Base-by-base conservation (phyloP, 2,113 vertebrate genomes). In the Odobenus rosmarus region DNA sequence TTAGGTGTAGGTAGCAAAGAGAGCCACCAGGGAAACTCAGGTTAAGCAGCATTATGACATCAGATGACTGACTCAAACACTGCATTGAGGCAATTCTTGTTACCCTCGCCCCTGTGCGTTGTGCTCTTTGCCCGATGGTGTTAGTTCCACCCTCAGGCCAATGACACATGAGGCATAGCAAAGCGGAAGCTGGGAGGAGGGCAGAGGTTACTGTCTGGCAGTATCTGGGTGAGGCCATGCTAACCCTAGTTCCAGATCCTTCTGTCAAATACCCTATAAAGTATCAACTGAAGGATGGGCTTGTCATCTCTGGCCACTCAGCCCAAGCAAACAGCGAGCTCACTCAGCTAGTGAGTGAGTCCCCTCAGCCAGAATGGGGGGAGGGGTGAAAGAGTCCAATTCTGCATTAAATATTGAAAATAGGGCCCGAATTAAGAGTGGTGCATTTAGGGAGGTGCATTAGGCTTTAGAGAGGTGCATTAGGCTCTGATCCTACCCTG, bases 71-170 rank as follows among this genome's bases (percentile, higher is more conserved):
- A 91, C 19, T 55, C 13, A 9, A 80, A 93, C 7, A 31, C 71
- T 28, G 14, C 42, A 13, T 7, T 53, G n/a, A 91, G n/a, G 49
- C 57, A 74, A 16, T 92, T 90, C 36, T 81, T 64, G 28, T 64
- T 53, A 83, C 85, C 28, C 3, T 72, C 12, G 39, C 55, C 19
- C 62, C 61, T 87, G 7, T 57, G 39, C 80, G n/a, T 36, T 76
- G 28, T 76, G 10, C 42, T 76, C 26, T 96, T 53, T 62, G 11
- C 71, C 49, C 74, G 88, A 1, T 18, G 23, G 7, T 67, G 21
- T 86, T n/a, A 93, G 84, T 77, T 93, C 77, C 69, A 62, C 53
- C 67, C 79, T 92, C 23, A 71, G 53, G 26, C 74, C 84, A 82
- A 72, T 13, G 10, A 94, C 4, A n/a, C 67, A 53, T 21, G 61